Conservation (phyloP, 2,888 invertebrate genomes). For the Oscheius sp. region DNA sequence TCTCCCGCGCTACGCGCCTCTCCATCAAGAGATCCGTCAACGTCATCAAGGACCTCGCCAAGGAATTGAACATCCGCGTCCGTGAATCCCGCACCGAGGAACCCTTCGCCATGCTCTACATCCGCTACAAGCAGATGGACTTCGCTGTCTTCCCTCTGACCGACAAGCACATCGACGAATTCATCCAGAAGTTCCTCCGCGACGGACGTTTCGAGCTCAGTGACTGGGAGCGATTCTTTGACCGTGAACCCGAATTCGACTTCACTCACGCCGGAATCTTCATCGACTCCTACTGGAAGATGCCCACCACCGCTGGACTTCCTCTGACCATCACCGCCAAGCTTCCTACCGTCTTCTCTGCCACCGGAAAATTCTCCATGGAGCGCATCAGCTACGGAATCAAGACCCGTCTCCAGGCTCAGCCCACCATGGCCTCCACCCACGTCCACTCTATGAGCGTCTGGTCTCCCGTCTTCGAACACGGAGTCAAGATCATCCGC, state of each 20-base stretch:
- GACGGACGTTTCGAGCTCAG: conserved; percentile 42
- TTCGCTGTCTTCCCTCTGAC: conserved; percentile 64
- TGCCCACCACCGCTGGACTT: conserved; percentile 65
- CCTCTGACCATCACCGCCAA: conserved; percentile 60
- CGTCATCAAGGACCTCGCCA: conserved; percentile 52
- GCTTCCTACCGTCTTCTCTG: conserved; percentile 52
- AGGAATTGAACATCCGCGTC: conserved; percentile 58
- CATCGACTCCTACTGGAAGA: conserved; percentile 48
- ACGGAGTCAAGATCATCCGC: conserved; percentile 63
- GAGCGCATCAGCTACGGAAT: conserved; percentile 41
- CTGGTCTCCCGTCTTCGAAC: conserved; percentile 60
- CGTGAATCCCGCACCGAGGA: conserved; percentile 40
- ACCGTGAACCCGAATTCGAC: conserved; percentile 46
- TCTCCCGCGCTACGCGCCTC: conserved; percentile 50
- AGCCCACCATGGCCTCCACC: conserved; percentile 54
- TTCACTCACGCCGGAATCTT: conserved; percentile 46
- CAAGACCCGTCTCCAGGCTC: conserved; percentile 42
- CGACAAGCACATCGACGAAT: conserved; percentile 46
- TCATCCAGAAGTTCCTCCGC: conserved; percentile 47
- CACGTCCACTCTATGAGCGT: conserved; percentile 52
- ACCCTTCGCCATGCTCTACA: conserved; percentile 49
- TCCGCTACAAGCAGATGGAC: conserved; percentile 66
- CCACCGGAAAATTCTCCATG: conserved; percentile 44
- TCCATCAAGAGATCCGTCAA: conserved; percentile 39
- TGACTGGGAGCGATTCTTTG: conserved; percentile 48